Evolutionary conservation across 2,113 vertebrate species (phyloP).

Genomic region (Haemorhous mexicanus): DNA sequence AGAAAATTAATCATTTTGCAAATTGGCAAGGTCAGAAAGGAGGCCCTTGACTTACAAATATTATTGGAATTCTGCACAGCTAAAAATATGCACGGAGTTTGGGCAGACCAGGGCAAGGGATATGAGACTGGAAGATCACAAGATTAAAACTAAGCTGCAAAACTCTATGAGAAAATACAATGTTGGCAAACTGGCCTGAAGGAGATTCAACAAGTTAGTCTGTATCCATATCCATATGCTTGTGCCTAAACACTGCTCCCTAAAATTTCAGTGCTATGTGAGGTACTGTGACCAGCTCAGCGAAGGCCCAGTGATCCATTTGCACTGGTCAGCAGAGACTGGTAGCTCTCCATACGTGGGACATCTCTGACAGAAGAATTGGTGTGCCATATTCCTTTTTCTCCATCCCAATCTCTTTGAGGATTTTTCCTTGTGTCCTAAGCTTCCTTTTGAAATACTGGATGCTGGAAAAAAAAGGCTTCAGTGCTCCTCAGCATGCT

Average conservation of each 20-base stretch:
- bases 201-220: neutral
- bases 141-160: neutral
- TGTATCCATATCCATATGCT: neutral
- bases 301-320: neutral
- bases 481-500: neutral
- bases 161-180: neutral
- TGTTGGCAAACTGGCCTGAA: neutral
- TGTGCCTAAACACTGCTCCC: neutral
- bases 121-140: neutral
- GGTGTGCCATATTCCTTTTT: neutral
- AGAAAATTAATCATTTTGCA: neutral
- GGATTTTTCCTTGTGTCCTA: neutral
- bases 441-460: neutral
- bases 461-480: neutral
- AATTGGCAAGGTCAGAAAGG: neutral
- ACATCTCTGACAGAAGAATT: neutral
- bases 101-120: neutral
- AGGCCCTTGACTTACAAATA: neutral
- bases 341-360: accelerated
- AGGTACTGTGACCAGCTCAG: neutral
- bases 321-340: neutral
- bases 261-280: neutral
- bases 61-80: neutral
- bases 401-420: neutral
- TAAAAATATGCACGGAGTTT: neutral